phyloP scores from a whole-genome alignment of 2,113 vertebrate species.

The Antennarius striatus region DNA sequence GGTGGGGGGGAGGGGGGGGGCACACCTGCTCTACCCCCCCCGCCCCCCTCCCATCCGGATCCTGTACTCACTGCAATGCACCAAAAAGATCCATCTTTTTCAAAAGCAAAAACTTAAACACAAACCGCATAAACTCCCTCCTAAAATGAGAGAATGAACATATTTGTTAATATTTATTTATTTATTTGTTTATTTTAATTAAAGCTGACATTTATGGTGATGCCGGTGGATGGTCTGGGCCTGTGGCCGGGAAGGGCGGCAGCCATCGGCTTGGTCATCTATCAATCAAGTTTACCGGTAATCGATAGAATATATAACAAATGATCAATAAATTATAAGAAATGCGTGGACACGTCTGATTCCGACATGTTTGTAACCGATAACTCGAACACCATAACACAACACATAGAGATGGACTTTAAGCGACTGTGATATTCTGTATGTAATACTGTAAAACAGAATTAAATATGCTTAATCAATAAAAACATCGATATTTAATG shows the following conservation, averaged over 20 bases:
- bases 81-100: slow-evolving; percentile 39
- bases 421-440: accelerated
- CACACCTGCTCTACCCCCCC: slow-evolving; percentile 51
- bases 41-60: slow-evolving; percentile 33
- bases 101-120: too few species aligned
- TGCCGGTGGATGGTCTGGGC: slow-evolving; percentile 25
- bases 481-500: not conserved
- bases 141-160: too few species aligned
- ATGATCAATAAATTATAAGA: not conserved
- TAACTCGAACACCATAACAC: slow-evolving; percentile 31
- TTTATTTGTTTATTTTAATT: not conserved
- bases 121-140: too few species aligned
- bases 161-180: too few species aligned
- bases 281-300: slow-evolving; percentile 73
- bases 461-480: not conserved
- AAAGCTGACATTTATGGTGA: not conserved
- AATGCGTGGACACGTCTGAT: not conserved
- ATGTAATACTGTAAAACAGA: too few species aligned
- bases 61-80: slow-evolving; percentile 80
- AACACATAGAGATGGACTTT: not conserved
- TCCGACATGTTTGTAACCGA: slow-evolving; percentile 50
- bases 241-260: slow-evolving; percentile 17
- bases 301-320: not conserved
- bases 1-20: slow-evolving; percentile 12
- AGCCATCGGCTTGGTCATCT: slow-evolving; percentile 14